Evolutionary conservation across 1,140 invertebrate genomes (phyloP).

Genomic region (Anastrepha ludens): DNA sequence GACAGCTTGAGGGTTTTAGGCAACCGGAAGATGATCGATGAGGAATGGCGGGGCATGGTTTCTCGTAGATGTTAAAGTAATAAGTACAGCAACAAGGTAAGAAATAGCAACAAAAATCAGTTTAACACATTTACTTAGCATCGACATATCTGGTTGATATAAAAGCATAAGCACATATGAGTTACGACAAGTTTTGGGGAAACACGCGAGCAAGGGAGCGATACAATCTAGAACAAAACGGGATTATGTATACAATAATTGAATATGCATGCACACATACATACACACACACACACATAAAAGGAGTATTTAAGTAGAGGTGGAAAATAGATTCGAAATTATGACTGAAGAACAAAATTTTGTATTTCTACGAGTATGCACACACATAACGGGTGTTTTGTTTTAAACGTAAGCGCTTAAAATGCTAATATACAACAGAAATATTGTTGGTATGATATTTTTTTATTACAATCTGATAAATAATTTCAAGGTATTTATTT

Average conservation of each 20-base stretch:
- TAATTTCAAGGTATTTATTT: no score
- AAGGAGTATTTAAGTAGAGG: no score
- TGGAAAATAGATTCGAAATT: no score
- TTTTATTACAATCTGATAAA: no score
- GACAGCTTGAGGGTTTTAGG: slow-evolving; percentile 22
- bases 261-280: not conserved
- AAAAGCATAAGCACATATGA: not conserved
- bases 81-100: slow-evolving; percentile 20
- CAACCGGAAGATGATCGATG: slow-evolving; percentile 1
- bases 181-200: not conserved
- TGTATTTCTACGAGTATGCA: no score
- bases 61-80: not conserved
- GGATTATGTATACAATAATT: not conserved
- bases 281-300: no score
- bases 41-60: not conserved
- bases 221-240: not conserved
- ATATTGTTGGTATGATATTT: no score
- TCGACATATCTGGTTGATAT: not conserved
- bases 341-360: no score
- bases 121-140: not conserved
- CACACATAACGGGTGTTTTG: no score
- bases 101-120: not conserved
- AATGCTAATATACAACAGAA: no score
- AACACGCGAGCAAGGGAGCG: slow-evolving; percentile 8
- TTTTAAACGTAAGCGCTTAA: no score